Base-by-base conservation (phyloP, 2,888 invertebrate species). In the Coelinius sp. region DNA sequence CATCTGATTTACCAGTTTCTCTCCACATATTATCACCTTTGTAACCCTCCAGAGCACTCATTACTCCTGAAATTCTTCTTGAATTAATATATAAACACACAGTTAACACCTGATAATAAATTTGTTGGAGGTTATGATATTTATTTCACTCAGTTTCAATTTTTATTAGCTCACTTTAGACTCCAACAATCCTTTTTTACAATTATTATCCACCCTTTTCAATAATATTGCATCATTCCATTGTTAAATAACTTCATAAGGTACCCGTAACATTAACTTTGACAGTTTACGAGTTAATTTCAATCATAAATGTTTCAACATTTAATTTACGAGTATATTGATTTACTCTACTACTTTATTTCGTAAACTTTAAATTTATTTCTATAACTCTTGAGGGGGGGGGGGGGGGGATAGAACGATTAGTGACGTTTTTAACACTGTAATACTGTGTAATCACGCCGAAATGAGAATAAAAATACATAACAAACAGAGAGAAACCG, bases 11-110 rank as follows among this genome's bases (percentile, higher is more conserved):
- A 24, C 1, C 7, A 7, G 31, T 66, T 6, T 69, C 68, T 64
- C 31, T 63, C 75, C 75, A 75, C n/a, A 70, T 8, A 35, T 52
- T 41, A 24, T 73, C 64, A 35, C 41, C 25, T 12, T 63, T 17
- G 14, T 70, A 70, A 41, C 59, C 67, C 17, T 77, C 75, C 65
- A 76, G 27, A 2, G 77, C 49, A 46, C 74, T 76, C 77, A 77
- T 77, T n/a, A n/a, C n/a, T n/a, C n/a, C n/a, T n/a, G n/a, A n/a
- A n/a, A n/a, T n/a, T n/a, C n/a, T n/a, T n/a, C n/a, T n/a, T n/a
- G n/a, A n/a, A n/a, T n/a, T 8, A 35, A 35, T 35, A 10, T 35
- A 35, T 44, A 17, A 44, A 8, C n/a, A 5, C n/a, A 17, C 17
- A 1, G 22, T 10, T 17, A 22, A 8, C 17, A 49, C 22, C 49